A percentile compares a stretch with the other conserved stretches of the same genome.
Evolutionary conservation across 23 tunicate species (phyloP).

Genomic region (Ascidia mentula): DNA sequence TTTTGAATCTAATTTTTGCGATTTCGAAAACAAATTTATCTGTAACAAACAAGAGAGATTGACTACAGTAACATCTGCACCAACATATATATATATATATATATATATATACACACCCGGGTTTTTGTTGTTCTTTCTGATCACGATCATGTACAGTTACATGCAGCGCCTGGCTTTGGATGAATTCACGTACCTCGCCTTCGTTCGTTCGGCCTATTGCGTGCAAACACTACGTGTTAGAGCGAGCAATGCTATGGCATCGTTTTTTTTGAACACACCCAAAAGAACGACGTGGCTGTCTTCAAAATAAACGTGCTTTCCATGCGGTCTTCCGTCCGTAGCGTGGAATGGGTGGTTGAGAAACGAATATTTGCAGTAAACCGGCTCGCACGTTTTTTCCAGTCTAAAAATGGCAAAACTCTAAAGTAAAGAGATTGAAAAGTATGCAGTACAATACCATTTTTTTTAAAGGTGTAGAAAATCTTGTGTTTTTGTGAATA

Average conservation of each 20-base stretch:
- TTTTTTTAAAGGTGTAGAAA: no score
- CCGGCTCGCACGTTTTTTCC: slow-evolving; percentile 57
- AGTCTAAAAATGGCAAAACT: slow-evolving; percentile 19
- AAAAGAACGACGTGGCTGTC: slow-evolving; percentile 78
- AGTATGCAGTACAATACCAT: background rate
- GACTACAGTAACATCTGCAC: no score
- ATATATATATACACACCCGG: slow-evolving; percentile 42
- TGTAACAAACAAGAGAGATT: no score
- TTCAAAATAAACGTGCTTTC: slow-evolving; percentile 68
- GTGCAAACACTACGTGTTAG: no score
- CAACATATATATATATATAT: no score
- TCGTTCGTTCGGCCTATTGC: slow-evolving; percentile 62
- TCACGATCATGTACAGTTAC: slow-evolving; percentile 88
- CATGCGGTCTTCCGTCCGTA: slow-evolving; percentile 52
- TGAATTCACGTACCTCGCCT: slow-evolving; percentile 57
- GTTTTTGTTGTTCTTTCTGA: slow-evolving; percentile 23
- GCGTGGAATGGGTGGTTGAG: slow-evolving; percentile 42
- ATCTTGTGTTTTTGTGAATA: no score
- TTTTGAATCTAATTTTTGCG: no score
- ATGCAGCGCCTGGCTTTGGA: slow-evolving; percentile 45
- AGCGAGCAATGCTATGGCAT: background rate
- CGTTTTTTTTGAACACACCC: slow-evolving; percentile 16
- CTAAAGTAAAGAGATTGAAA: background rate
- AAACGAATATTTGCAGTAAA: slow-evolving; percentile 71
- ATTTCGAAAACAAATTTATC: no score